Base-by-base conservation (phyloP, 1,140 invertebrate genomes). In the Lysiphlebus fabarum region DNA sequence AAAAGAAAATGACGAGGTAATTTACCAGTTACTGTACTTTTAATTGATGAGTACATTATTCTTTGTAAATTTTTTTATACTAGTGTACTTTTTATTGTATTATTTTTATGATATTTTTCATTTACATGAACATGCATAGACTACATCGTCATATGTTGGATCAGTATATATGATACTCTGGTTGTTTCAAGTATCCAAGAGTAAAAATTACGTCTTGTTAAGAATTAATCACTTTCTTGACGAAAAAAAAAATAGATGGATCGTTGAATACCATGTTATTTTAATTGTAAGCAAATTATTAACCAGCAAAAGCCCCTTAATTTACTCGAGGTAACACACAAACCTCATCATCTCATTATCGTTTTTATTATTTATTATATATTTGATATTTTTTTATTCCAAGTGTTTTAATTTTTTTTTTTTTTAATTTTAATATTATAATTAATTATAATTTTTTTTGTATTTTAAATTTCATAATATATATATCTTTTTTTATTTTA, bases 201-300 rank as follows among this genome's bases (percentile, higher is more conserved):
- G 65, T 65, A 69, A 72, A 64, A 51, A 54, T 62, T 69, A 60
- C 61, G 62, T 34, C 70, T 77, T 71, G 72, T 76, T 77, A 72
- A 67, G 69, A 73, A 71, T 76, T 74, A 75, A 76, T 77, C 72
- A 72, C 67, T 70, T 69, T 71, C 70, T 64, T 67, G 56, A 42
- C 55, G 44, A 42, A 51, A 47, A 34, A 33, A 45, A 37, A 14
- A 4, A 12, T 45, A 40, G 50, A 44, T 62, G 58, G 53, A 56
- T 56, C 54, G 58, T 59, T 62, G 64, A 56, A 33, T 62, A 42
- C 59, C 37, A 59, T 64, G 65, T 72, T 73, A 68, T 72, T 73
- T 72, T 72, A 72, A 76, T 77, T 74, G 67, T 73, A 65, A 67
- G 67, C 67, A 65, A 74, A 72, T 68, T 66, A 69, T 26, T 1